Base-by-base conservation (phyloP, 2,113 vertebrate species). In the Lathamus discolor region DNA sequence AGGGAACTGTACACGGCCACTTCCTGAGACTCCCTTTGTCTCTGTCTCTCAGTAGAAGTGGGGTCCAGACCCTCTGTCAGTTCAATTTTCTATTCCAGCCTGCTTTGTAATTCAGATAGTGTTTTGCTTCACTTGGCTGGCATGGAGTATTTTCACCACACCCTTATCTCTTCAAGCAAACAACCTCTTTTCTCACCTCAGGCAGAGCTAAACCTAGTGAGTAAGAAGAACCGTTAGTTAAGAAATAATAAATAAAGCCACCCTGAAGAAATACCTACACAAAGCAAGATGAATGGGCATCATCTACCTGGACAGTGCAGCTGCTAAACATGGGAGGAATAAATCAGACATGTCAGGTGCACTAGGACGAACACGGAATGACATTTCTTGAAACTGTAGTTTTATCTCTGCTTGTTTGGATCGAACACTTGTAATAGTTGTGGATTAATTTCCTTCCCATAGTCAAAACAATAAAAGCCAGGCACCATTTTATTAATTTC, bases 381-480 rank as follows among this genome's bases (percentile, higher is more conserved):
- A 67, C 2, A 0, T 69, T 94, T 92, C 88, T 96, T 76, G 75
- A 93, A 97, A 90, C 52, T 0, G 1, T 62, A 77, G 61, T 72
- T 94, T 95, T 97, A 96, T 96, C 93, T 96, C 88, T 67, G 66
- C 76, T 97, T 5, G 9, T 94, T 96, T 86, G 86, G 89, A 96
- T 91, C 81, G 90, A 95, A 96, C 94, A 92, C 91, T 96, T 97
- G 89, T 95, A 96, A 94, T 87, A 96, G 86, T 96, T 91, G 72
- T 82, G 88, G 86, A 96, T 95, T 95, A 92, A 94, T 92, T 97
- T 97, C 95, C 95, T 96, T 95, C 84, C 81, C 44, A 46, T 86
- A 93, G 57, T 88, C 82, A 96, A 96, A 92, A 95, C 82, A 96
- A 96, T 92, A 95, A 95, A 96, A 97, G 83, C 82, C 44, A 94